Percentiles rank a stretch among this genome's conserved stretches.
Evolutionary conservation across 2,113 vertebrate species (phyloP).

Genomic region (Lepus europaeus): DNA sequence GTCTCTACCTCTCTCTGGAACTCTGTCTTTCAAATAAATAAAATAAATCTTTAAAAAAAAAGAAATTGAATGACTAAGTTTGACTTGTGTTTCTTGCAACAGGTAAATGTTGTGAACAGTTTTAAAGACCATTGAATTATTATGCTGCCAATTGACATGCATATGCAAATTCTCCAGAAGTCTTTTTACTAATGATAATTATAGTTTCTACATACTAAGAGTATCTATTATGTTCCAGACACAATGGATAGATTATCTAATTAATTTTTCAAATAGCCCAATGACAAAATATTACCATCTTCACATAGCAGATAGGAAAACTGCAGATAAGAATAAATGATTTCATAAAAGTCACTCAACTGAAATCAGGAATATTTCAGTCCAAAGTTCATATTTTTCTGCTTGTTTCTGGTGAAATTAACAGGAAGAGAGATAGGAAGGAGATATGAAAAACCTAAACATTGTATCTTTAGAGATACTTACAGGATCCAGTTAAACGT

Average conservation of each 20-base stretch:
- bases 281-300: neutral
- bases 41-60: neutral
- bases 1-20: too few species aligned
- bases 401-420: neutral
- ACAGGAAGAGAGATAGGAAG: conserved; percentile 16
- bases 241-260: neutral
- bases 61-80: neutral
- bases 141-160: neutral
- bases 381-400: conserved; percentile 33
- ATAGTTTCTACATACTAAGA: neutral
- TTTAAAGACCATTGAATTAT: conserved; percentile 42
- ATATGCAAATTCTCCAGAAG: conserved; percentile 44
- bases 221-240: neutral
- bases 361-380: neutral
- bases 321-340: conserved; percentile 43
- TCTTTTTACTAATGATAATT: neutral
- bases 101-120: conserved; percentile 13
- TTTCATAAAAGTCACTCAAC: conserved; percentile 22
- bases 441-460: neutral
- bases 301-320: conserved; percentile 3
- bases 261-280: conserved; percentile 13
- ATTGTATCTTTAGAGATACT: neutral
- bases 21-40: too few species aligned
- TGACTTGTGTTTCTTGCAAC: conserved; percentile 37
- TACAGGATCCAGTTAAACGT: neutral